Conservation (phyloP, 2,113 vertebrate species). For the Falco punctatus region DNA sequence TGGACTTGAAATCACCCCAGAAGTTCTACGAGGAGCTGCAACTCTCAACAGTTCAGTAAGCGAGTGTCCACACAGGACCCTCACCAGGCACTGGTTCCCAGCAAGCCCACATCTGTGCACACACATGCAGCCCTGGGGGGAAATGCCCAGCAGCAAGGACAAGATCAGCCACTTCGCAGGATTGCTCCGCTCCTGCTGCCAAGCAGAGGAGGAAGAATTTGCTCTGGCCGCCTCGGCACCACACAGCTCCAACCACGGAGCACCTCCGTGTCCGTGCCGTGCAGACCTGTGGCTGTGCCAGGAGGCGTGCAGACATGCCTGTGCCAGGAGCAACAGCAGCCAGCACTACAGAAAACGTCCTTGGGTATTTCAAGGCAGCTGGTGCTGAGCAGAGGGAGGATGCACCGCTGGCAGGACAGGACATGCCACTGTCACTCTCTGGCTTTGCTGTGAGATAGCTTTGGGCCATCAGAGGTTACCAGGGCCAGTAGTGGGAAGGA, state of each 20-base stretch:
- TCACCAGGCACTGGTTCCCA: rapidly evolving
- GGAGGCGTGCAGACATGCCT: not conserved
- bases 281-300: rapidly evolving
- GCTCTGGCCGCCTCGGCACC: rapidly evolving
- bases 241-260: not conserved
- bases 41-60: not conserved
- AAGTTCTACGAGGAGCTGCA: not conserved
- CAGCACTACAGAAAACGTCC: rapidly evolving
- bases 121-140: not conserved
- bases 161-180: not conserved
- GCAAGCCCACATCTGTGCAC: rapidly evolving
- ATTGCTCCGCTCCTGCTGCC: not conserved
- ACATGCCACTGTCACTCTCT: rapidly evolving
- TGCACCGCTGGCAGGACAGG: not conserved
- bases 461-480: not conserved
- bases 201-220: not conserved
- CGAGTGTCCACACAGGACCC: rapidly evolving
- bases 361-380: not conserved
- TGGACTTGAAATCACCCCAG: not conserved
- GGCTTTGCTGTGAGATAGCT: not conserved
- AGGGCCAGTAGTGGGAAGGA: not conserved
- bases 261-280: not conserved
- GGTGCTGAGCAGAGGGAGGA: not conserved
- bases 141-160: not conserved
- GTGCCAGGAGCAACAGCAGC: not conserved